Base-by-base conservation (phyloP, 1,140 invertebrate genomes). In the Xylocopa sonorina region DNA sequence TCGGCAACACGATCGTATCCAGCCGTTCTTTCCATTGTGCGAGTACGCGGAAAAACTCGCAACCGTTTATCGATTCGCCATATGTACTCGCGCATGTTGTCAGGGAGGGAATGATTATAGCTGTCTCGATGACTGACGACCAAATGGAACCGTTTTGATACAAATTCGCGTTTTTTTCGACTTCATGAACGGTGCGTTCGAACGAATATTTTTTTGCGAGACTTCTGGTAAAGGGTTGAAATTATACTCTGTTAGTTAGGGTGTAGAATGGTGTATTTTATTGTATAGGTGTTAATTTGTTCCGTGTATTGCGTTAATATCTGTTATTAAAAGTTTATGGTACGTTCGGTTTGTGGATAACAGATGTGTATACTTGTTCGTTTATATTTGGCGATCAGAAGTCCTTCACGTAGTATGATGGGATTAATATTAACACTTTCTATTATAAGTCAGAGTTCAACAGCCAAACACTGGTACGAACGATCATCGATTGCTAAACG, bases 1-100 rank as follows among this genome's bases (percentile, higher is more conserved):
- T 68, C 38, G 41, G 50, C 67, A 62, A 55, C 68, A 74, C 72
- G 74, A 79, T 79, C 68, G 68, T 67, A 71, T 38, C 46, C 48
- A 38, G 67, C 92, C 94, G 55, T 94, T 94, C 87, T 92, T 93
- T 6, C 89, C 91, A 71, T 92, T 94, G 77, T 85, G 63, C 38
- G 18, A 29, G 18, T 43, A 41, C n/a, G n/a, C 38, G 27, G 48
- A 79, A 79, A 60, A 84, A 79, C 83, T 73, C 18, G 55, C 27
- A 24, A 9, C 16, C 41, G 73, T 55, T 63, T 68, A 83, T 78
- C 55, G 62, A 83, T 83, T 51, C 55, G 53, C 67, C 80, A 78
- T 63, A 16, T 82, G 63, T 5, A 67, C 41, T 53, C 29, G 27
- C 34, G 41, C n/a, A 6, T 21, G 16, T n/a, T 38, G 21, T 21